Evolutionary conservation across 2,113 vertebrate species (phyloP).

Genomic region (Panthera leo): DNA sequence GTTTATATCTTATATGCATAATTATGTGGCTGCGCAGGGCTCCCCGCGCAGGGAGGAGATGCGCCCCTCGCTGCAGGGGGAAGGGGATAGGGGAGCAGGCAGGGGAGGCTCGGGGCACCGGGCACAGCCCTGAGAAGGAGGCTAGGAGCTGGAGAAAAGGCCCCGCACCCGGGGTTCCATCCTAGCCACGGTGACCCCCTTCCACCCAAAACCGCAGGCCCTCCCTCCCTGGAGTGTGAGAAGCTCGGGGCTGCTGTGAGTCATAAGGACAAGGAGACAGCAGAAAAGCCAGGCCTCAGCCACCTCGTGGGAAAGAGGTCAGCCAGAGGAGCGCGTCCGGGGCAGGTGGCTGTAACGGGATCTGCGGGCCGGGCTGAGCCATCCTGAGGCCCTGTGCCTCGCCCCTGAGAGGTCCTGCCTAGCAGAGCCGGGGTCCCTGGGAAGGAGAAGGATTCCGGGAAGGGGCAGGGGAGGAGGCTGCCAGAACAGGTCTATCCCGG

Average conservation of each 20-base stretch:
- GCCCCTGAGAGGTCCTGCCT: neutral
- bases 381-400: neutral
- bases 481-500: neutral
- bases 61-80: slow-evolving; percentile 84
- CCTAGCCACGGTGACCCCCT: neutral
- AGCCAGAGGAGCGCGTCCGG: accelerated
- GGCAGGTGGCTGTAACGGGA: neutral
- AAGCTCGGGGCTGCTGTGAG: neutral
- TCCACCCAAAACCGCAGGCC: neutral
- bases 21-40: slow-evolving; percentile 98
- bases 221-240: neutral
- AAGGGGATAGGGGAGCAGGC: slow-evolving; percentile 73
- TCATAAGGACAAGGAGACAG: neutral
- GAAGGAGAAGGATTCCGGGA: neutral
- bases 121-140: slow-evolving; percentile 64
- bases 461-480: no score
- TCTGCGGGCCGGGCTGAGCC: neutral
- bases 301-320: neutral
- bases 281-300: neutral
- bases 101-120: slow-evolving; percentile 67
- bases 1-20: slow-evolving; percentile 99
- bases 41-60: slow-evolving; percentile 91
- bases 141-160: neutral
- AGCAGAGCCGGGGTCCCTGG: neutral
- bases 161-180: neutral